These are phyloP conservation scores for Brenthis daphne DNA, from an alignment of 2,888 invertebrate species.

Conservation along the genomic window DNA sequence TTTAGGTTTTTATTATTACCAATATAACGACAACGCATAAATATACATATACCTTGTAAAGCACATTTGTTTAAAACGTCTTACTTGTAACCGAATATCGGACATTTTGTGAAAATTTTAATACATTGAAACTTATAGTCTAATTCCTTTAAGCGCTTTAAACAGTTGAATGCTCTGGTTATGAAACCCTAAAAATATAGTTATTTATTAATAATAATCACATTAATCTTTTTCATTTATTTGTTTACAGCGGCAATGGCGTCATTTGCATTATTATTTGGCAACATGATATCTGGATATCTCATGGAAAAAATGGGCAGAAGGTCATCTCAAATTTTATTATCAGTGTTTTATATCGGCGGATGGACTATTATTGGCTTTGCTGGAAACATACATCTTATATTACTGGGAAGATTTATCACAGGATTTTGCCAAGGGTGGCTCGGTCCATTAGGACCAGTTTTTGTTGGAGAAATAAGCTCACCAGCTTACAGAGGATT, in stretches of 20 bases:
- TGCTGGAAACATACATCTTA: conserved; percentile 68
- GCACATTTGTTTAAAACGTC: too few species aligned
- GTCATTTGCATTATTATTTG: conserved; percentile 83
- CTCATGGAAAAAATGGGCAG: conserved; percentile 84
- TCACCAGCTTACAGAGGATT: conserved; percentile 84
- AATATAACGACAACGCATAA: too few species aligned
- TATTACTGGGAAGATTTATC: conserved; percentile 81
- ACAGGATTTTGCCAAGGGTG: conserved; percentile 83
- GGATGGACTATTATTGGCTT: conserved; percentile 84
- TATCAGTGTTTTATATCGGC: conserved; percentile 76
- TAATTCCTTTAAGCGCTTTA: too few species aligned
- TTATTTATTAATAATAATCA: background rate
- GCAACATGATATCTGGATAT: conserved; percentile 83
- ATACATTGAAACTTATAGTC: too few species aligned
- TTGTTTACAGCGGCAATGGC: conserved; percentile 82
- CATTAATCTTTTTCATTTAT: conserved; percentile 3
- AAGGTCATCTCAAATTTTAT: conserved; percentile 75
- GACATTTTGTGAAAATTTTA: too few species aligned
- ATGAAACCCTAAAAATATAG: background rate
- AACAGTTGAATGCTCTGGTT: too few species aligned
- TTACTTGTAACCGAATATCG: too few species aligned
- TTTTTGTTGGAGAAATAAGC: conserved; percentile 83
- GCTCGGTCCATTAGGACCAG: conserved; percentile 79
- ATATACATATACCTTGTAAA: too few species aligned
- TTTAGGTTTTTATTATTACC: too few species aligned